These are phyloP conservation scores for Drosophila sproati DNA, from an alignment of 1,140 invertebrate species.

Conservation along the genomic window DNA sequence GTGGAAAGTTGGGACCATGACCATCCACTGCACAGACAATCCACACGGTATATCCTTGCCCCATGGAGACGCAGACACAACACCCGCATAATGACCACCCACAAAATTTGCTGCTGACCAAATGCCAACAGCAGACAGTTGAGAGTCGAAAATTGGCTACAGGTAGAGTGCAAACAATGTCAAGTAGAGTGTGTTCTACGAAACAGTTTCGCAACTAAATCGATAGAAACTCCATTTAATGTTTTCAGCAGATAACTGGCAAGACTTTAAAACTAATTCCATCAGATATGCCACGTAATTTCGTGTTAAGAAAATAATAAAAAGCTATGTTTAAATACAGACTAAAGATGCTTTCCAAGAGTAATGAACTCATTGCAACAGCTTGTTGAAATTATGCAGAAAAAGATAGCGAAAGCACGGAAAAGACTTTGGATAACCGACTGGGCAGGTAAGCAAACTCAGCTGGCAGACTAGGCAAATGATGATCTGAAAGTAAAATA, in stretches of 20 bases:
- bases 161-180: constrained; percentile 68
- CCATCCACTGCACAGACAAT: constrained; percentile 14
- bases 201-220: constrained; percentile 31
- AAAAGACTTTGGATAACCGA: background rate
- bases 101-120: constrained; percentile 65
- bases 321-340: too few species aligned
- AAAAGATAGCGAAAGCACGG: background rate
- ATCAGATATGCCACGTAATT: too few species aligned
- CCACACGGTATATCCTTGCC: constrained; percentile 1
- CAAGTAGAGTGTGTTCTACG: constrained; percentile 31
- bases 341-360: background rate
- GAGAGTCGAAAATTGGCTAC: constrained; percentile 74
- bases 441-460: constrained; percentile 61
- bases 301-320: too few species aligned
- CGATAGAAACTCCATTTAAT: background rate
- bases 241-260: too few species aligned
- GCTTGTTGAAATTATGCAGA: constrained; percentile 2
- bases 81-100: constrained; percentile 29
- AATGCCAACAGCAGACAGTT: constrained; percentile 61
- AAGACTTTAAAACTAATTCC: too few species aligned
- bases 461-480: constrained; percentile 49
- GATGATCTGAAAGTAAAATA: constrained; percentile 75
- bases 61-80: constrained; percentile 7
- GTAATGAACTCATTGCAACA: too few species aligned
- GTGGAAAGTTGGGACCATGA: constrained; percentile 51